Base-by-base conservation (phyloP, 2,113 vertebrate species). In the Garra rufa region DNA sequence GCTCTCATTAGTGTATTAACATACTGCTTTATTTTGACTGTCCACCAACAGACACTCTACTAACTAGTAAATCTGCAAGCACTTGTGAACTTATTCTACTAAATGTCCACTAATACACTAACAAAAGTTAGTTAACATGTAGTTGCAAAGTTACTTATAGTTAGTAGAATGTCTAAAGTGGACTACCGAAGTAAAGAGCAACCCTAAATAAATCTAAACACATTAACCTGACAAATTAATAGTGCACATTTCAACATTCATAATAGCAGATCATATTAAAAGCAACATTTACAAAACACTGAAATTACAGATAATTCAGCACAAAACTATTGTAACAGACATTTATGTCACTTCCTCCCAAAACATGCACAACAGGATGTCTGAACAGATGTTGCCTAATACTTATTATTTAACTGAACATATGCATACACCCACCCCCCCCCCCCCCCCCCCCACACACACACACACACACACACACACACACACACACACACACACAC, bases 301-400 rank as follows among this genome's bases (percentile, higher is more conserved):
- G 0, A 43, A 77, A 59, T 43, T 11, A 76, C 15, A 30, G 13
- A 34, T 76, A 5, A 57, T 57, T 57, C 21, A 13, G 21, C 11
- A n/a, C 6, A 76, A 19, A 76, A 38, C 6, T 3, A 34, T 21
- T 5, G 17, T 17, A 41, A 77, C 24, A 5, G 13, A 24, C 69
- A 44, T 70, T 77, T 24, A 44, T 21, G 4, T 55, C 52, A 55
- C 46, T 73, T 44, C 38, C 38, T 71, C 8, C 15, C n/a, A 19
- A 46, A 9, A 76, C 61, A 67, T 11, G 73, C 76, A 81, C 28
- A 48, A 44, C 41, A 55, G 69, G 57, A 65, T 13, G 55, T 44
- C 15, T 26, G 76, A 61, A 43, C 76, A 78, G 55, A 61, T 78
- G 59, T 80, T 30, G 15, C 59, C 43, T 48, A 80, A 80, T 48